These are phyloP conservation scores for Sylvicola fuscatus DNA, from an alignment of 2,888 invertebrate genomes.

Conservation along the genomic window DNA sequence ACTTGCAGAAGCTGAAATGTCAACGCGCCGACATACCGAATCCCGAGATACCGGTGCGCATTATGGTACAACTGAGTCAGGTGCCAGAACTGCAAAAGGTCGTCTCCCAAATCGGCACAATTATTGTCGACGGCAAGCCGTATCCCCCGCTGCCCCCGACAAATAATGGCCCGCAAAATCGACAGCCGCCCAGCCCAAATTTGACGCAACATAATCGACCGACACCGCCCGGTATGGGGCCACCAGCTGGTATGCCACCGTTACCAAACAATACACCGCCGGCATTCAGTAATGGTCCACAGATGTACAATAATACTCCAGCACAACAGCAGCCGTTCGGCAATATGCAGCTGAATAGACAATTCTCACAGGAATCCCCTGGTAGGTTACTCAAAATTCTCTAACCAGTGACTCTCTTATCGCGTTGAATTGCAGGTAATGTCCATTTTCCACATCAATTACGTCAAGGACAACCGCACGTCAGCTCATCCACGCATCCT, in stretches of 20 bases:
- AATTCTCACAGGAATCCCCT: constrained; percentile 21
- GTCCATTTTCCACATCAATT: constrained; percentile 23
- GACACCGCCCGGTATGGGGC: constrained; percentile 22
- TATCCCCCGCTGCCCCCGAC: constrained; percentile 34
- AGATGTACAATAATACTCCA: constrained; percentile 20
- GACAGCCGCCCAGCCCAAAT: background rate
- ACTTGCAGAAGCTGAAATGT: constrained; percentile 62
- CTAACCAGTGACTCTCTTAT: constrained; percentile 6
- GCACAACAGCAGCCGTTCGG: constrained; percentile 11
- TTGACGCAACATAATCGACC: background rate
- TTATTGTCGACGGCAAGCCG: constrained; percentile 65
- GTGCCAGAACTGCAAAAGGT: constrained; percentile 62
- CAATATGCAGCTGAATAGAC: constrained; percentile 15
- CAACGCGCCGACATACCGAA: constrained; percentile 73
- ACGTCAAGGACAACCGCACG: constrained; percentile 33
- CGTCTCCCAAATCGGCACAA: constrained; percentile 55
- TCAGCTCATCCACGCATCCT: constrained; percentile 42
- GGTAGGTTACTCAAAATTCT: constrained; percentile 12
- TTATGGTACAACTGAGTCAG: constrained; percentile 59
- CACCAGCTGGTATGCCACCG: constrained; percentile 20
- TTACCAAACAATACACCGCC: constrained; percentile 18
- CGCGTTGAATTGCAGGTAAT: constrained; percentile 6
- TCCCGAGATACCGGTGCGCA: constrained; percentile 72
- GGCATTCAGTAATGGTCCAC: constrained; percentile 19
- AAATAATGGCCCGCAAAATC: background rate